Percentiles rank a stretch among this genome's conserved stretches.
phyloP scores from a whole-genome alignment of 2,888 invertebrate genomes.

The Frankliniella fusca region DNA sequence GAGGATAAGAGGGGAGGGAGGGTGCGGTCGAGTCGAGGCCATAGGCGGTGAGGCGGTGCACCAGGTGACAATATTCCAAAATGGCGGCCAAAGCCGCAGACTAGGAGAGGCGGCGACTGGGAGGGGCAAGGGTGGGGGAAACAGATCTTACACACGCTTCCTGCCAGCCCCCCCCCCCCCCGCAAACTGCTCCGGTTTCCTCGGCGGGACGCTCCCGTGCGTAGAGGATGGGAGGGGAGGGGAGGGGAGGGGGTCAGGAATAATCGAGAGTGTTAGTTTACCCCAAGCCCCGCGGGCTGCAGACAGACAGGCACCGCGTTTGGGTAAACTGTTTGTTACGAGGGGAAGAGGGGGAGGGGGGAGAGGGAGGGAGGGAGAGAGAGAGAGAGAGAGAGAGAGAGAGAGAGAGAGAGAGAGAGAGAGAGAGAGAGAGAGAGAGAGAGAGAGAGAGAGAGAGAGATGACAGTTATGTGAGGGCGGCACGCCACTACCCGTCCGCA shows the following conservation, averaged over 20 bases:
- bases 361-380: too few species aligned
- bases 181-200: neutral
- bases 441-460: neutral
- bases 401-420: neutral
- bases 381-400: neutral
- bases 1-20: neutral
- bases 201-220: too few species aligned
- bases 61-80: slow-evolving; percentile 18
- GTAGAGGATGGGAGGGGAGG: too few species aligned
- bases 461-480: neutral
- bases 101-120: neutral
- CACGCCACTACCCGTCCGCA: too few species aligned
- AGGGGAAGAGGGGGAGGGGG: neutral
- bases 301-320: too few species aligned
- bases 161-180: neutral
- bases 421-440: neutral
- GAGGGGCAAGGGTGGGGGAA: neutral
- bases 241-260: too few species aligned
- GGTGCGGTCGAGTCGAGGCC: neutral
- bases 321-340: neutral
- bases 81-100: neutral
- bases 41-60: neutral
- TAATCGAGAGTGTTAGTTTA: too few species aligned
- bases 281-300: too few species aligned
- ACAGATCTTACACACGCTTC: neutral